phyloP scores from a whole-genome alignment of 1,140 invertebrate genomes.

The Lethocerus indicus region DNA sequence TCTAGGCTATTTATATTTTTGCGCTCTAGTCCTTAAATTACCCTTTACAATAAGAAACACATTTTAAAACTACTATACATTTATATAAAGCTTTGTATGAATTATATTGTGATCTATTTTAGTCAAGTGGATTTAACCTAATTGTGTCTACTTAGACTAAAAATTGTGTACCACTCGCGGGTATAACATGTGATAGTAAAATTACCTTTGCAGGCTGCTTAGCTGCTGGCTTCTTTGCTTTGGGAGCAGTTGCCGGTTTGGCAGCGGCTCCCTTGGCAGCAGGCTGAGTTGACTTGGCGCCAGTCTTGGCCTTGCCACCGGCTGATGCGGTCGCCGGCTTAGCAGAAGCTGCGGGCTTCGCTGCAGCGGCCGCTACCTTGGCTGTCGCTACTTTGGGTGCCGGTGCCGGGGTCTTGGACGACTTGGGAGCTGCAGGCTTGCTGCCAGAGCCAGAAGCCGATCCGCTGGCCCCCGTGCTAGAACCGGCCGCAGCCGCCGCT shows the following conservation, averaged over 20 bases:
- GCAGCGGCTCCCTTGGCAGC: constrained; percentile 26
- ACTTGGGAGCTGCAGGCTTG: constrained; percentile 16
- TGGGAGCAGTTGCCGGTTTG: constrained; percentile 22
- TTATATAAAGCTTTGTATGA: no score
- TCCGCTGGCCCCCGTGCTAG: constrained; percentile 17
- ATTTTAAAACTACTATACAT: no score
- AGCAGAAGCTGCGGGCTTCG: constrained; percentile 22
- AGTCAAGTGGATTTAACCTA: no score
- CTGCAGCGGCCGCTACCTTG: constrained; percentile 20
- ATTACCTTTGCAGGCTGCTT: constrained; percentile 7
- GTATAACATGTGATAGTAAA: neutral
- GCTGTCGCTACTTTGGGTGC: constrained; percentile 18
- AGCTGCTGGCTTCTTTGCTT: constrained; percentile 12
- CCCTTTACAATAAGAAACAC: no score
- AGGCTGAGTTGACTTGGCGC: constrained; percentile 23
- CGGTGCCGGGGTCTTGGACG: constrained; percentile 17
- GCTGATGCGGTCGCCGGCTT: constrained; percentile 25
- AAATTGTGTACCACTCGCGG: no score
- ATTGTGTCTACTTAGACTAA: no score
- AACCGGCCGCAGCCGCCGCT: constrained; percentile 28
- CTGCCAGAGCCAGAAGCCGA: constrained; percentile 18
- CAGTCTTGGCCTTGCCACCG: constrained; percentile 25
- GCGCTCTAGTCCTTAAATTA: no score
- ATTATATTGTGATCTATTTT: no score
- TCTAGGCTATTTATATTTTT: no score